Evolutionary conservation across 1,140 invertebrate genomes (phyloP).

Genomic region (Pseudomyrmex pallidus): DNA sequence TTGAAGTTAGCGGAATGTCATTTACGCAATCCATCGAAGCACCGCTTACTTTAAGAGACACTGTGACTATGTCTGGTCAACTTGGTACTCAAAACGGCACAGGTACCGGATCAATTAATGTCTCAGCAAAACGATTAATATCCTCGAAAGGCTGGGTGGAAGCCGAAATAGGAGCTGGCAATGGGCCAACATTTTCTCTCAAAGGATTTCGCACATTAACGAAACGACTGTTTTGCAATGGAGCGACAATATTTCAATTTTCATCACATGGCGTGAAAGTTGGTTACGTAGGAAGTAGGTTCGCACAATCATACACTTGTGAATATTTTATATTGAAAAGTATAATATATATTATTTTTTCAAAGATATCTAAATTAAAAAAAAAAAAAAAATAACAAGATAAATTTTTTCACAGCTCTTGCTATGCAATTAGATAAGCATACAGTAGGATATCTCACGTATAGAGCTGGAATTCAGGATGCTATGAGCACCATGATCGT

Average conservation of each 20-base stretch:
- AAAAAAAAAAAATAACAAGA: too few species aligned
- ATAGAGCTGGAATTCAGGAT: conserved; percentile 90
- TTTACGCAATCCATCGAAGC: conserved; percentile 97
- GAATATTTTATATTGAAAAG: neutral
- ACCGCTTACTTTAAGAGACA: conserved; percentile 94
- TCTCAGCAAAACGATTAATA: conserved; percentile 90
- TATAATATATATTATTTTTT: conserved; percentile 12
- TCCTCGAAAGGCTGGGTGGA: conserved; percentile 95
- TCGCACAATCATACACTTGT: conserved; percentile 76
- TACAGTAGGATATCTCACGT: conserved; percentile 94
- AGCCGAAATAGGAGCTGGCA: conserved; percentile 91
- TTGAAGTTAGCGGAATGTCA: conserved; percentile 96
- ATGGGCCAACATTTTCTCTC: conserved; percentile 90
- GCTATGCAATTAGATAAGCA: conserved; percentile 94
- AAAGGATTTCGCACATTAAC: conserved; percentile 91
- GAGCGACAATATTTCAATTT: conserved; percentile 90
- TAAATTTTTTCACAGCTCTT: conserved; percentile 87
- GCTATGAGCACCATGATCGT: conserved; percentile 92
- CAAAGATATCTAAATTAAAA: neutral
- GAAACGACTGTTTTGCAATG: conserved; percentile 90
- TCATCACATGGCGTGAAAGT: conserved; percentile 90
- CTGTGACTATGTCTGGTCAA: conserved; percentile 91
- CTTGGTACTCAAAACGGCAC: conserved; percentile 95
- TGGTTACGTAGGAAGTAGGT: conserved; percentile 89
- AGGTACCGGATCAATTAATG: conserved; percentile 90